phyloP scores from a whole-genome alignment of 1,140 invertebrate species.

The Drosophila novamexicana region DNA sequence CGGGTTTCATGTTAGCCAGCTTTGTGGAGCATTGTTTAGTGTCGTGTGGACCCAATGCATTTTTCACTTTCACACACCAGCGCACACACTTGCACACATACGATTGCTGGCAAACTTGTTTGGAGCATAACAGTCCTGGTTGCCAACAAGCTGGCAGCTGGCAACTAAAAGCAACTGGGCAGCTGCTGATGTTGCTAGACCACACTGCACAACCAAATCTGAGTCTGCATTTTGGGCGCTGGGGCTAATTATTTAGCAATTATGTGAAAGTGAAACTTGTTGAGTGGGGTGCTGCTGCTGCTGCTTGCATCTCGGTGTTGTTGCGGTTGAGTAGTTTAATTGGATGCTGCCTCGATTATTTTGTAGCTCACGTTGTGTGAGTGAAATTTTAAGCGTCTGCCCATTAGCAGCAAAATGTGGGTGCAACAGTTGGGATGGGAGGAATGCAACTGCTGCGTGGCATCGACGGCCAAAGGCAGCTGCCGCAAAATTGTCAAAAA shows the following conservation, averaged over 20 bases:
- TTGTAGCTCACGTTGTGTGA: slow-evolving; percentile 20
- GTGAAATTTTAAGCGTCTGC: slow-evolving; percentile 43
- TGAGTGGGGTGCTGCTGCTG: slow-evolving; percentile 14
- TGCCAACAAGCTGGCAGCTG: slow-evolving; percentile 26
- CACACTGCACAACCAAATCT: slow-evolving; percentile 41
- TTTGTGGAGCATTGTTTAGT: slow-evolving; percentile 26
- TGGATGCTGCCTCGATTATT: slow-evolving; percentile 21
- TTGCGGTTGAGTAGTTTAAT: slow-evolving; percentile 39
- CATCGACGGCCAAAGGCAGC: slow-evolving; percentile 41
- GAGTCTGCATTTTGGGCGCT: slow-evolving; percentile 37
- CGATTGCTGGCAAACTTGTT: slow-evolving; percentile 44
- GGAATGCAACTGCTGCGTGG: not conserved
- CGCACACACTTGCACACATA: slow-evolving; percentile 7
- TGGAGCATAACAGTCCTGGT: slow-evolving; percentile 43
- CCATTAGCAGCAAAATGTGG: slow-evolving; percentile 20
- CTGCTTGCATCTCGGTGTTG: not conserved
- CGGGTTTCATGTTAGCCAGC: slow-evolving; percentile 31
- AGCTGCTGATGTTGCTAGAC: slow-evolving; percentile 1
- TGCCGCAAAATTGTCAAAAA: slow-evolving; percentile 55
- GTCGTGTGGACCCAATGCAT: slow-evolving; percentile 36
- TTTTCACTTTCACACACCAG: slow-evolving; percentile 53
- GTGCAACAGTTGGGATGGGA: not conserved
- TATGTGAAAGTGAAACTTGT: slow-evolving; percentile 75
- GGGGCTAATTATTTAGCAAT: slow-evolving; percentile 64
- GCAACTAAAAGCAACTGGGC: slow-evolving; percentile 5